Base-by-base conservation (phyloP, 2,113 vertebrate species). In the Ibidorhyncha struthersii region DNA sequence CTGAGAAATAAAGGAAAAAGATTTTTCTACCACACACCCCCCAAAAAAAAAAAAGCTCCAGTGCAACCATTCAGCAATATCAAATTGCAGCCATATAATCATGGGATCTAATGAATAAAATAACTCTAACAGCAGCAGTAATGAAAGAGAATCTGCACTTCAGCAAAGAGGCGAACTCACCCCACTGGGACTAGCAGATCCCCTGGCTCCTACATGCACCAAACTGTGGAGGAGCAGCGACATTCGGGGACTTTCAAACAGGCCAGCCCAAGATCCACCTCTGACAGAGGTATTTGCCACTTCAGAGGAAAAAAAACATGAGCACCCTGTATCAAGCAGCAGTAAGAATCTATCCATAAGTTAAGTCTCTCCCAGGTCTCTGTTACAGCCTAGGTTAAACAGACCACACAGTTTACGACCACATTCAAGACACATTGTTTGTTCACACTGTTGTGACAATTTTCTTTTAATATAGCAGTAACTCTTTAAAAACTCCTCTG, bases 361-460 rank as follows among this genome's bases (percentile, higher is more conserved):
- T 21, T 5, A 27, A 36, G 19, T 52, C 7, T 30, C 50, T 82
- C 40, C 41, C n/a, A 66, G n/a, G 62, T 10, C 32, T 65, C 72
- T 43, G 5, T 12, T 26, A 41, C 6, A 76, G 27, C 38, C 7
- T 15, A n/a, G 3, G 8, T 38, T 41, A 70, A 70, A 80, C 14
- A 62, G 27, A 43, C 12, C 17, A 34, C 20, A 10, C 8, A 58
- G 50, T 12, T 61, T 32, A 73, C 2, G 0, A 55, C 2, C 1
- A 4, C 34, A 20, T 40, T 82, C 45, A 66, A 65, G 41, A 65
- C 8, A 47, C 26, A 5, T 3, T 38, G 36, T 36, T 23, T 25
- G n/a, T 29, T 47, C 8, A 41, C 5, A 40, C 0, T 0, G 25
- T 26, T 49, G 9, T 21, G 8, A 47, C 29, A 40, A 65, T 26